These are phyloP conservation scores for Pseudopleuronectes americanus DNA, from an alignment of 2,797 vertebrate species.

Conservation along the genomic window DNA sequence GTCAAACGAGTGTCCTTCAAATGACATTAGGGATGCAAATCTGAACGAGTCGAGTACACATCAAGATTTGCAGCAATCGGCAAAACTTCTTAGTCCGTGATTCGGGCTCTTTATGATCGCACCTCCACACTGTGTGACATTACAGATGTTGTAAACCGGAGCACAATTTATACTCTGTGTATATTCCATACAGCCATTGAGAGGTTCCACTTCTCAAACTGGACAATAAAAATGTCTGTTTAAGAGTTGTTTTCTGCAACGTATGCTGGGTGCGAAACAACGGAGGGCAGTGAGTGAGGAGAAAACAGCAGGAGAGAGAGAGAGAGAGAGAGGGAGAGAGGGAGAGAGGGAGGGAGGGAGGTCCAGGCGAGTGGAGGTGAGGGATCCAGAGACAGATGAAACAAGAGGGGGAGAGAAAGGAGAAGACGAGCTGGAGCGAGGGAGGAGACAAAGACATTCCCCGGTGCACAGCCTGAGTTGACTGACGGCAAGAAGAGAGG, in stretches of 20 bases:
- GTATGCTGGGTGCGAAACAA: constrained; percentile 47
- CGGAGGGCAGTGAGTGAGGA: constrained; percentile 41
- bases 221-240: constrained; percentile 71
- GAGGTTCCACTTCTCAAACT: constrained; percentile 60
- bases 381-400: constrained; percentile 67
- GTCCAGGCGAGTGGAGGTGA: constrained; percentile 62
- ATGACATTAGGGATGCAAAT: constrained; percentile 63
- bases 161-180: constrained; percentile 65
- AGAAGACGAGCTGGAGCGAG: constrained; percentile 45
- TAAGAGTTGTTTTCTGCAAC: constrained; percentile 65
- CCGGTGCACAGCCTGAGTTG: constrained; percentile 53
- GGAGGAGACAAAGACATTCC: constrained; percentile 65
- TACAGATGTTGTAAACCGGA: constrained; percentile 60
- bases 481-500: constrained; percentile 69
- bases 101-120: constrained; percentile 52
- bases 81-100: constrained; percentile 46
- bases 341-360: constrained; percentile 50
- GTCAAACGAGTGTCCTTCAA: constrained; percentile 59
- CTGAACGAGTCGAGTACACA: constrained; percentile 16
- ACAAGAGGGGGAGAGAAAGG: constrained; percentile 46
- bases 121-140: constrained; percentile 34
- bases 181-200: constrained; percentile 36
- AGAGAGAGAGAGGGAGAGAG: constrained; percentile 28
- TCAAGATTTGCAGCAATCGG: constrained; percentile 47
- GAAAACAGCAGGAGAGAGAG: constrained; percentile 48